Conservation (phyloP, 92 coral and sea anemone genomes). For the Phenganax stokvisi region DNA sequence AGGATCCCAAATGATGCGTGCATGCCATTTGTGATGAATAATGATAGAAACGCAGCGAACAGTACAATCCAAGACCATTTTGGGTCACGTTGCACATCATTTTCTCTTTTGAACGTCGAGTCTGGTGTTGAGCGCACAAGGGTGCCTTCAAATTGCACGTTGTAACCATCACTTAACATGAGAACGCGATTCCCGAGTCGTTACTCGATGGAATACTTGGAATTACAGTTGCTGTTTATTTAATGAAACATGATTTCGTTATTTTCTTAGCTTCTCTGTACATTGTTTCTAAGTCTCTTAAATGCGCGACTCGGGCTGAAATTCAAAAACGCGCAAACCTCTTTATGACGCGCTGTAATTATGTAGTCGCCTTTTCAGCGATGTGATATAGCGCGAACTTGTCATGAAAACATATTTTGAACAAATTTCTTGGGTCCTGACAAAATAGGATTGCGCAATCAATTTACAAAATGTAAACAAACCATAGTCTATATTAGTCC, state of each 20-base stretch:
- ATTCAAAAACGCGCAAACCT: background rate
- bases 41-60: conserved; percentile 27
- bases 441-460: background rate
- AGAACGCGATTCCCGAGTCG: background rate
- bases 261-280: background rate
- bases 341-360: conserved; percentile 6
- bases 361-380: no score
- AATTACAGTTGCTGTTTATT: background rate
- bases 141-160: conserved; percentile 26
- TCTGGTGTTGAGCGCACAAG: background rate
- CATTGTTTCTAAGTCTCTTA: background rate
- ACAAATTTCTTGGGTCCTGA: background rate
- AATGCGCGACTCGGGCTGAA: background rate
- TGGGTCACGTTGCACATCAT: conserved; percentile 14
- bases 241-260: background rate
- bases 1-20: conserved; percentile 36
- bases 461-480: conserved; percentile 13
- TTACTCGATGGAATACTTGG: background rate
- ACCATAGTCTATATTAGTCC: background rate
- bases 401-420: background rate
- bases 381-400: background rate
- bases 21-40: conserved; percentile 31
- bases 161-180: conserved; percentile 28
- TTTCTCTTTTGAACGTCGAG: conserved; percentile 7
- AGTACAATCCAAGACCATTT: conserved; percentile 31